Base-by-base conservation (phyloP, 2,797 vertebrate genomes). In the Rhyacichthys aspro region DNA sequence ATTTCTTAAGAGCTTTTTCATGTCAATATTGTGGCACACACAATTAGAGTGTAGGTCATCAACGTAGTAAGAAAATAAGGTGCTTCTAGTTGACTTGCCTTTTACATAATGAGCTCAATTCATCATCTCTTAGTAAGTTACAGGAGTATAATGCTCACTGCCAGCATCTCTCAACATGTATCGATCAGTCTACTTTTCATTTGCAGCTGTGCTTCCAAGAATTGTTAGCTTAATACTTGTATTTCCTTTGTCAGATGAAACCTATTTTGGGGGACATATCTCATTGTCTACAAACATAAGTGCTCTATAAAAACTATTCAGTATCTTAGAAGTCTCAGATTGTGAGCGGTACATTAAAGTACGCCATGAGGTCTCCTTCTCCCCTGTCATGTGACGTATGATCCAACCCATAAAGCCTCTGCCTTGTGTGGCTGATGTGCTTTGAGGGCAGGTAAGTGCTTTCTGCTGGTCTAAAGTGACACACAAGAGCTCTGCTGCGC, bases 1-100 rank as follows among this genome's bases (percentile, higher is more conserved):
- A 53, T 78, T 87, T 82, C 76, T 50, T 76, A 78, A 62, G 79
- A 89, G 72, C 72, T 81, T 62, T 64, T 66, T 67, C 59, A 79
- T 83, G 85, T 88, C 74, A 70, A 82, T 84, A 87, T 63, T 88
- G 90, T 90, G 88, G 89, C 88, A 84, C 86, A 74, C n/a, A 12
- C 75, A 41, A 43, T 17, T 54, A 59, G 85, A 88, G 84, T 74
- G 75, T 80, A 84, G 86, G 85, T 89, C 82, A 81, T 87, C 75
- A 83, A 90, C 80, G 75, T 78, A 73, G 72, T 90, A 82, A 90
- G 84, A 91, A 91, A 92, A 91, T 93, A 92, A 93, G 91, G 91
- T 93, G 92, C 91, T 91, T 92, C 78, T 84, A 84, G 86, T 72
- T 85, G 87, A 89, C 86, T 87, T 87, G 85, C 78, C 84, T 85